Conservation (phyloP, 1,140 invertebrate genomes). For the Macrobrachium nipponense region DNA sequence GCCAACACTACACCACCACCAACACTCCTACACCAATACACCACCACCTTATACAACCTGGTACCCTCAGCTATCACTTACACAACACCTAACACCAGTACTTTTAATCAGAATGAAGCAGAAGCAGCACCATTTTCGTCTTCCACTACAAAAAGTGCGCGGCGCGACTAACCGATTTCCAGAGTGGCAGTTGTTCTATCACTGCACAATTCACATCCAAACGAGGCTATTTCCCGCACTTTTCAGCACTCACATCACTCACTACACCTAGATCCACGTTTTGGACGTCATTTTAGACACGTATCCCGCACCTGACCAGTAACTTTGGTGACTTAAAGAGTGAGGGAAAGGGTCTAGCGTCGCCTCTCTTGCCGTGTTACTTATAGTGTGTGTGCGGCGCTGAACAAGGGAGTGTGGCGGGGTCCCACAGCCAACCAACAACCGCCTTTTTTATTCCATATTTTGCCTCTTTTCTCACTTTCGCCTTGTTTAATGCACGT, state of each 20-base stretch:
- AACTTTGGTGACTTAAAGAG: constrained; percentile 49
- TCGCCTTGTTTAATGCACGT: not conserved
- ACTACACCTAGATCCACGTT: constrained; percentile 53
- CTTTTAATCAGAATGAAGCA: not conserved
- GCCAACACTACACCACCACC: constrained; percentile 26
- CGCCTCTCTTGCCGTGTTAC: constrained; percentile 35
- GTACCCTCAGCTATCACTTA: constrained; percentile 14
- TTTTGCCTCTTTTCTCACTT: constrained; percentile 32
- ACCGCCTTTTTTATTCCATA: constrained; percentile 56
- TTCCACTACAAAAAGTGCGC: constrained; percentile 55
- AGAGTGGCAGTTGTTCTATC: constrained; percentile 28
- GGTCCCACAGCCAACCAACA: constrained; percentile 42
- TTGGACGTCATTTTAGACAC: constrained; percentile 54
- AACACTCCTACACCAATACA: constrained; percentile 24
- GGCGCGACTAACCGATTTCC: constrained; percentile 56
- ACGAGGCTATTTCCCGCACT: constrained; percentile 27
- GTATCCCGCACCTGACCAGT: constrained; percentile 47
- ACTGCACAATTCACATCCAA: constrained; percentile 38
- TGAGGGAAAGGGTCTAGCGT: constrained; percentile 50
- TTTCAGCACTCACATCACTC: constrained; percentile 47
- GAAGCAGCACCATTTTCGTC: constrained; percentile 26
- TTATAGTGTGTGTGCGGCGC: constrained; percentile 45
- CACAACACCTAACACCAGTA: constrained; percentile 22
- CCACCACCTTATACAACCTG: not conserved
- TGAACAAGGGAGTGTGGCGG: constrained; percentile 59